Conservation (phyloP, 37 sponge, comb jelly and placozoan species). For the Amphimedon queenslandica region DNA sequence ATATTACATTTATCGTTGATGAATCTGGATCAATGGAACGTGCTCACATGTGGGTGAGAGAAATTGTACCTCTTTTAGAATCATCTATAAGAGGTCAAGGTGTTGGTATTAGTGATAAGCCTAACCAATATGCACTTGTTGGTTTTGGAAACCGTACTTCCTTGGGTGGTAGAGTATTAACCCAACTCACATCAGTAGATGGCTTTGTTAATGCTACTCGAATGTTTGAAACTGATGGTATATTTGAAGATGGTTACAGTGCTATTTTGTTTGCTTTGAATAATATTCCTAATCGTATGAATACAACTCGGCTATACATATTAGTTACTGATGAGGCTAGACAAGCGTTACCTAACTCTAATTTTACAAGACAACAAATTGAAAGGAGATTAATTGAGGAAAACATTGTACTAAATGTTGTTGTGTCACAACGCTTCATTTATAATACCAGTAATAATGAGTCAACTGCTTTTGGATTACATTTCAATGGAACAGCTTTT, state of each 20-base stretch:
- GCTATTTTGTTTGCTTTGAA: constrained; percentile 54
- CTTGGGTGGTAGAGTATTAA: constrained; percentile 23
- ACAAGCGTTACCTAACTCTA: constrained; percentile 14
- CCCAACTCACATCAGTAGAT: constrained; percentile 15
- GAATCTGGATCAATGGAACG: constrained; percentile 79
- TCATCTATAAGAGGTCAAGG: constrained; percentile 17
- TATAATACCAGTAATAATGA: background rate
- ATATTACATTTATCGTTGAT: constrained; percentile 81
- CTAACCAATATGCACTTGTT: constrained; percentile 71
- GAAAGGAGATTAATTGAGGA: background rate
- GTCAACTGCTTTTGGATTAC: constrained; percentile 32
- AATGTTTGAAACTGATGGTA: constrained; percentile 31
- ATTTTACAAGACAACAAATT: constrained; percentile 25
- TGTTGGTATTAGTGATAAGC: constrained; percentile 44
- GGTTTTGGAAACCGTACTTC: constrained; percentile 52
- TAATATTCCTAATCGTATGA: constrained; percentile 7
- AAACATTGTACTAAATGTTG: constrained; percentile 48
- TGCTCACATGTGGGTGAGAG: constrained; percentile 61
- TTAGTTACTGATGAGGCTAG: constrained; percentile 79
- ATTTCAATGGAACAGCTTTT: constrained; percentile 25
- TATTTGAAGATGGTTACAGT: constrained; percentile 77
- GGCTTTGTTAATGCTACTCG: constrained; percentile 24
- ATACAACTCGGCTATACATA: constrained; percentile 54
- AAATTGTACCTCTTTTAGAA: constrained; percentile 43
- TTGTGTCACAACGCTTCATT: constrained; percentile 58